These are phyloP conservation scores for Noctilio leporinus DNA, from an alignment of 2,113 vertebrate genomes.

Conservation along the genomic window DNA sequence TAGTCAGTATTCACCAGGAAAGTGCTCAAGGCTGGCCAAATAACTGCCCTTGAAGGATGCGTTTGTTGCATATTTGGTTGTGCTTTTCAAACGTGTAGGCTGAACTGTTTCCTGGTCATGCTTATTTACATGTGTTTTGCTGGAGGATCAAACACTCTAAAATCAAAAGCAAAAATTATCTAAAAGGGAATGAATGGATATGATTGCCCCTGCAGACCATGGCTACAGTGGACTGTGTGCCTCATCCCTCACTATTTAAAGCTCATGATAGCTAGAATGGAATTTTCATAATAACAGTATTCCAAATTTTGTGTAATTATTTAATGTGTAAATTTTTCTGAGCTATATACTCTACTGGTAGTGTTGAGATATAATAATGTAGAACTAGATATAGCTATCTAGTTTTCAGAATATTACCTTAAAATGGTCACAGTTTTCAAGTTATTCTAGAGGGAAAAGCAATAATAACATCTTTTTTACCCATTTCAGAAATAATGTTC, in stretches of 20 bases:
- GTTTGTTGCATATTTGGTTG: not conserved
- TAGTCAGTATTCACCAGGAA: not conserved
- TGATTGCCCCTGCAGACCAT: not conserved
- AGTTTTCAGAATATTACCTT: not conserved
- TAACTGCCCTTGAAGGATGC: not conserved
- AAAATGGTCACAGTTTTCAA: not conserved
- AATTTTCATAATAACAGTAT: not conserved
- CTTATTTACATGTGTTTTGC: not conserved
- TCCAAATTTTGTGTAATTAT: not conserved
- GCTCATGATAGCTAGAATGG: not conserved
- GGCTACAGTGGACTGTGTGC: not conserved
- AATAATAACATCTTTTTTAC: slow-evolving; percentile 41
- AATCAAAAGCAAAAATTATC: not conserved
- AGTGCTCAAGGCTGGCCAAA: not conserved
- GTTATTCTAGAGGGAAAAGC: not conserved
- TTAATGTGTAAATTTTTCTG: slow-evolving; percentile 12
- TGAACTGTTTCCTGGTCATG: not conserved
- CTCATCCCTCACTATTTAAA: not conserved
- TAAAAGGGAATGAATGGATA: not conserved
- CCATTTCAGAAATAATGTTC: slow-evolving; percentile 50
- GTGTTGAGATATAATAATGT: not conserved
- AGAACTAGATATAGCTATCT: not conserved
- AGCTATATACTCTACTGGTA: not conserved
- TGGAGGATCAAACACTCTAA: not conserved
- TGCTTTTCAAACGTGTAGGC: not conserved